A percentile compares a stretch with the other conserved stretches of the same genome.
Conservation (phyloP, 1,140 invertebrate genomes). For the Xylocopa sonorina region DNA sequence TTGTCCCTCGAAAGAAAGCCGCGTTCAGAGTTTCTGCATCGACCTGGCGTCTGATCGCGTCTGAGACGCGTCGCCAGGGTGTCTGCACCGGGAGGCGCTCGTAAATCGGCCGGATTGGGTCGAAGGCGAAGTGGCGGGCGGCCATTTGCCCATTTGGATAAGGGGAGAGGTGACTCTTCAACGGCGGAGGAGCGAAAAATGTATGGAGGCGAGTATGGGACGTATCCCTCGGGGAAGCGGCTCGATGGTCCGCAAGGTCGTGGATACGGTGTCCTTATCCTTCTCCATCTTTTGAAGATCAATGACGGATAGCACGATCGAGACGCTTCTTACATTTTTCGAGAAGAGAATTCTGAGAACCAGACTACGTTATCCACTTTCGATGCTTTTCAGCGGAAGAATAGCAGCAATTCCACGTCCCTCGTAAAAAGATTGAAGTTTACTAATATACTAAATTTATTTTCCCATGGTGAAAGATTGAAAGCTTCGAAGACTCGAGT, state of each 20-base stretch:
- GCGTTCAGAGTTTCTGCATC: background rate
- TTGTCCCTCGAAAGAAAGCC: background rate
- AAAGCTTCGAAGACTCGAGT: too few species aligned
- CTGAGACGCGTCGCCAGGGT: background rate
- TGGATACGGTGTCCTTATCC: conserved; percentile 25
- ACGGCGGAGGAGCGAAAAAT: too few species aligned
- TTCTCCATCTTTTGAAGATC: conserved; percentile 49
- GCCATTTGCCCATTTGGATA: too few species aligned
- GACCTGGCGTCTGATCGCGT: background rate
- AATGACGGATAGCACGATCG: conserved; percentile 46
- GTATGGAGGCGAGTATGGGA: background rate
- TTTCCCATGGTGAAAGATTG: too few species aligned
- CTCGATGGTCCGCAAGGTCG: conserved; percentile 33
- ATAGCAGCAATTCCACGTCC: too few species aligned
- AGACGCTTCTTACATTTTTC: conserved; percentile 52
- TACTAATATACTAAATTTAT: too few species aligned
- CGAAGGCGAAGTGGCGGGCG: background rate
- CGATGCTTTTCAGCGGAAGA: too few species aligned
- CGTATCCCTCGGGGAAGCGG: background rate
- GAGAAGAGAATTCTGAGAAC: too few species aligned
- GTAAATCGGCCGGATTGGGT: conserved; percentile 24
- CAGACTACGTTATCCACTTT: too few species aligned
- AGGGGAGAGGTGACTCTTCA: too few species aligned
- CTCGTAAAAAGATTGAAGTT: too few species aligned
- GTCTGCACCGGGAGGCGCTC: background rate